Conservation (phyloP, 2,113 vertebrate species). For the Callospermophilus lateralis region DNA sequence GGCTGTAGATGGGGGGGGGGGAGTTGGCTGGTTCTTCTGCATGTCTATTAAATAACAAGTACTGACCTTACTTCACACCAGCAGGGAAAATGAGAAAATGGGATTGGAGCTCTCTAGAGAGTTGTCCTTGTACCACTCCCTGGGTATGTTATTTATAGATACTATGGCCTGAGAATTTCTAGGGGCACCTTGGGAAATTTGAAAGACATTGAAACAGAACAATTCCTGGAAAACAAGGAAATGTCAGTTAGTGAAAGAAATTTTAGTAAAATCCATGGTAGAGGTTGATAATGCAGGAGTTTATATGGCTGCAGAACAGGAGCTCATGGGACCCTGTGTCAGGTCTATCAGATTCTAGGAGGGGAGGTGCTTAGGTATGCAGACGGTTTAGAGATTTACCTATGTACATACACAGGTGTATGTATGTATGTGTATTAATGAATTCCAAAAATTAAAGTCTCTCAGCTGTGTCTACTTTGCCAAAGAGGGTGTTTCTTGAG, state of each 20-base stretch:
- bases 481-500: no score
- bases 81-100: not conserved
- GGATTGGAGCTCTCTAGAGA: not conserved
- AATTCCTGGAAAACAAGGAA: not conserved
- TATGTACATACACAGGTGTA: not conserved
- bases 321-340: no score
- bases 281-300: not conserved
- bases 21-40: not conserved
- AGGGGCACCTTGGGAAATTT: not conserved
- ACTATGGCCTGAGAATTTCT: not conserved
- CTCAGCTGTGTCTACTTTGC: no score
- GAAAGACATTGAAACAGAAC: not conserved
- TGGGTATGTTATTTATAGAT: no score
- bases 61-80: no score
- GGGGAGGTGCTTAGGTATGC: not conserved
- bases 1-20: accelerated
- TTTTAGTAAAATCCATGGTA: no score
- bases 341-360: not conserved
- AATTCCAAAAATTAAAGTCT: no score
- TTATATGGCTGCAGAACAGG: not conserved
- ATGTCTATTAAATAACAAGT: not conserved
- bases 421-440: not conserved
- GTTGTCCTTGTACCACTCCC: not conserved
- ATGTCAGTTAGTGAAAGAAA: not conserved
- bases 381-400: no score